Conservation (phyloP, 2,888 invertebrate genomes). For the Cyrtodaria siliqua region DNA sequence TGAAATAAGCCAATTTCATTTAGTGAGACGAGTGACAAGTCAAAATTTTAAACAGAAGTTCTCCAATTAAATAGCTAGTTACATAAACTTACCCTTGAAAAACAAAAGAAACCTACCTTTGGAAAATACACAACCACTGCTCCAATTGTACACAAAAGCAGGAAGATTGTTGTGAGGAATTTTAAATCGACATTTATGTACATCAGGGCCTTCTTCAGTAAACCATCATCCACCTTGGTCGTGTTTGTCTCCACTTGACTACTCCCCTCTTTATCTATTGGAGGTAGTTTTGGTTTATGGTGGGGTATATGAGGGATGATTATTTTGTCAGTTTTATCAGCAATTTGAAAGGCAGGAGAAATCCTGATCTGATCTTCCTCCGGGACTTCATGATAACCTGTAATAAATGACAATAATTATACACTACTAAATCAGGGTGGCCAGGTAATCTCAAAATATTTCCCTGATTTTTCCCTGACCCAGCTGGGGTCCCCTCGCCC, state of each 20-base stretch:
- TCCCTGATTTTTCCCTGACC: too few species aligned
- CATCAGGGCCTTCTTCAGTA: slow-evolving; percentile 38
- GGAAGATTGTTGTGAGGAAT: slow-evolving; percentile 73
- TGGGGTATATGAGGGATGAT: slow-evolving; percentile 40
- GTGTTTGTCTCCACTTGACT: slow-evolving; percentile 32
- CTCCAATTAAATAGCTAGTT: too few species aligned
- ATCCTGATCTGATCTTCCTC: slow-evolving; percentile 76
- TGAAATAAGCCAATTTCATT: too few species aligned
- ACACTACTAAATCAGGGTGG: too few species aligned
- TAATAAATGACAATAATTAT: slow-evolving; percentile 6
- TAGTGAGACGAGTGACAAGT: too few species aligned
- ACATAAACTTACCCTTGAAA: too few species aligned
- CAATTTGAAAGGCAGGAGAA: slow-evolving; percentile 75
- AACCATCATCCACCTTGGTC: slow-evolving; percentile 25
- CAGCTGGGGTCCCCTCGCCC: too few species aligned
- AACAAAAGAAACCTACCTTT: too few species aligned
- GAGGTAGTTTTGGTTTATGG: slow-evolving; percentile 30
- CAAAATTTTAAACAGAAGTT: too few species aligned
- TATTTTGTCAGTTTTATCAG: slow-evolving; percentile 68
- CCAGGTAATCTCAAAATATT: too few species aligned
- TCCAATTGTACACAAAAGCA: slow-evolving; percentile 71
- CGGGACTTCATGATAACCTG: slow-evolving; percentile 84
- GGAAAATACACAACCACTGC: slow-evolving; percentile 74
- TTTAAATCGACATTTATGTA: slow-evolving; percentile 75
- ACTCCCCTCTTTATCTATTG: slow-evolving; percentile 17